These are phyloP conservation scores for Crotalus helleri DNA, from an alignment of 2,113 vertebrate species.

Conservation along the genomic window DNA sequence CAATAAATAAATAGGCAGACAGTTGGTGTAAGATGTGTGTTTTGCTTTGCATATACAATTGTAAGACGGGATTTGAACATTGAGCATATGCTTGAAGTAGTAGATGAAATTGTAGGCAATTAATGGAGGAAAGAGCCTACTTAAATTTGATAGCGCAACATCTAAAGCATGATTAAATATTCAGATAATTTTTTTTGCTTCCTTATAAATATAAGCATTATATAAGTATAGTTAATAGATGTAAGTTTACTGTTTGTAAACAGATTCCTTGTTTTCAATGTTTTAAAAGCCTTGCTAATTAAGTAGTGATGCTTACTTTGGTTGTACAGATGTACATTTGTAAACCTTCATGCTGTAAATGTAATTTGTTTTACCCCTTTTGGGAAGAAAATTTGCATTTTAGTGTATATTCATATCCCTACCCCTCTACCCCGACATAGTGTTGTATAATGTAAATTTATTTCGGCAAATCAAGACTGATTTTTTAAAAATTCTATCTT, in stretches of 20 bases:
- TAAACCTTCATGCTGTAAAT: slow-evolving; percentile 99
- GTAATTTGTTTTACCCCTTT: slow-evolving; percentile 93
- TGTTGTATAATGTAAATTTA: slow-evolving; percentile 98
- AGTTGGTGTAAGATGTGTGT: slow-evolving; percentile 69
- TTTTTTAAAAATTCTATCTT: slow-evolving; percentile 87
- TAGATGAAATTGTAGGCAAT: slow-evolving; percentile 66
- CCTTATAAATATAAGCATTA: slow-evolving; percentile 95
- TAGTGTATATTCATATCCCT: slow-evolving; percentile 96
- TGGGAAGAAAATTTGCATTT: slow-evolving; percentile 88
- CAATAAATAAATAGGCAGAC: slow-evolving; percentile 68
- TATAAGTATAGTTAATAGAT: slow-evolving; percentile 94
- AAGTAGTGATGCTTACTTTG: slow-evolving; percentile 91
- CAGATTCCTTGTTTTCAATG: slow-evolving; percentile 79
- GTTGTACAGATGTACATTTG: slow-evolving; percentile 99
- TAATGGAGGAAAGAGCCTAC: slow-evolving; percentile 75
- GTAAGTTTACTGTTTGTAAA: slow-evolving; percentile 93
- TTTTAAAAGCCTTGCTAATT: slow-evolving; percentile 94
- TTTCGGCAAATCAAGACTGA: slow-evolving; percentile 90
- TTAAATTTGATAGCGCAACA: slow-evolving; percentile 77
- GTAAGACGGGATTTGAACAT: slow-evolving; percentile 69
- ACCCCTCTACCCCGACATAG: slow-evolving; percentile 86
- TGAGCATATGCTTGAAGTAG: slow-evolving; percentile 68
- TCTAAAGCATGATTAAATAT: slow-evolving; percentile 88
- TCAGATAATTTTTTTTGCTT: slow-evolving; percentile 80
- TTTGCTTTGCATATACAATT: slow-evolving; percentile 74